phyloP scores from a whole-genome alignment of 2,113 vertebrate genomes.

The Baryphthengus martii region DNA sequence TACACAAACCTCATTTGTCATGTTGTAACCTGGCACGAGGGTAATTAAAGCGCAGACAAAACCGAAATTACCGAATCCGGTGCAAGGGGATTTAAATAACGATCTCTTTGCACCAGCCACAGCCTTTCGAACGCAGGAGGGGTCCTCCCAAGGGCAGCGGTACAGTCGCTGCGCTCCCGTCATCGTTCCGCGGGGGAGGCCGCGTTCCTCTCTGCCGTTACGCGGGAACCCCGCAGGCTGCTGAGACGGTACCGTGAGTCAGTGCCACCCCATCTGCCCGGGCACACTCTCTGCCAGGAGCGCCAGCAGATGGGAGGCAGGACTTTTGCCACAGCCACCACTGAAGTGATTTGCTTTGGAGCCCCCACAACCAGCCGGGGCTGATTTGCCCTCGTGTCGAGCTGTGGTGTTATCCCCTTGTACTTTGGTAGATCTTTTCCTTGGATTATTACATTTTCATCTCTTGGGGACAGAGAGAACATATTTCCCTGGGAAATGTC shows the following conservation, averaged over 20 bases:
- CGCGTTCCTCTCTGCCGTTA: not conserved
- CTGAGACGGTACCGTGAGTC: not conserved
- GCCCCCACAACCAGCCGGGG: not conserved
- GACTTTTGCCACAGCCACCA: not conserved
- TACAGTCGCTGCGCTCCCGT: not conserved
- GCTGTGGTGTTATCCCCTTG: not conserved
- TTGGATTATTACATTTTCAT: not conserved
- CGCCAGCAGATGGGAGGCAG: constrained; percentile 26
- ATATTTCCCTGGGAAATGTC: not conserved
- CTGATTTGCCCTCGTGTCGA: not conserved
- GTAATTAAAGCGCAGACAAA: not conserved
- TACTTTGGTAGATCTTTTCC: not conserved
- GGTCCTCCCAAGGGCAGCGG: not conserved
- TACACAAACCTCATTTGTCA: not conserved
- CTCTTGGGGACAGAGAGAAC: not conserved
- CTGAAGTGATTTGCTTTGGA: not conserved
- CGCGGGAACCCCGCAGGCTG: not conserved
- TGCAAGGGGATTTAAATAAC: constrained; percentile 33
- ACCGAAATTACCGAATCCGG: not conserved
- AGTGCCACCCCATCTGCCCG: constrained; percentile 1
- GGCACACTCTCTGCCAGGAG: not conserved
- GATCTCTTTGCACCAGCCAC: not conserved
- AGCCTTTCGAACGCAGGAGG: not conserved
- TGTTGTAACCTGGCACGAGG: not conserved
- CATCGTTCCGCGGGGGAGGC: not conserved